phyloP scores from a whole-genome alignment of 2,888 invertebrate genomes.

The Dascillus cervinus region DNA sequence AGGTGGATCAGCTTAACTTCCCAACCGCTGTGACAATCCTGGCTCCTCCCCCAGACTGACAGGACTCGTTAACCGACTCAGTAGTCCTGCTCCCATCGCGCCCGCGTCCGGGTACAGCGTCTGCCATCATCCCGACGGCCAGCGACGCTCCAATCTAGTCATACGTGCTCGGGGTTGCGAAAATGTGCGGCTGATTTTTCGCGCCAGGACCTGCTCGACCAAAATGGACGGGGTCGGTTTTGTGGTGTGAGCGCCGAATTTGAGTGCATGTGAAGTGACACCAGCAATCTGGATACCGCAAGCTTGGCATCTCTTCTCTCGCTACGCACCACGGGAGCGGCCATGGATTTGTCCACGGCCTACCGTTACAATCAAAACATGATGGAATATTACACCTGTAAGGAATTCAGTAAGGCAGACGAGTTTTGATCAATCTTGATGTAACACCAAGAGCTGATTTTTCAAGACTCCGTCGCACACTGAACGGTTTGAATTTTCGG shows the following conservation, averaged over 20 bases:
- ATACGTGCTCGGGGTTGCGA: constrained; percentile 15
- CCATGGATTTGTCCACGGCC: constrained; percentile 88
- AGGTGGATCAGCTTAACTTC: constrained; percentile 36
- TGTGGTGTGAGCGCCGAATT: constrained; percentile 4
- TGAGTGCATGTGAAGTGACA: constrained; percentile 21
- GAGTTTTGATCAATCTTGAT: no score
- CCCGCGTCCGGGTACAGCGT: constrained; percentile 30
- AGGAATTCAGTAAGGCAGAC: no score
- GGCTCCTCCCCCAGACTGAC: constrained; percentile 35
- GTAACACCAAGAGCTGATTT: no score
- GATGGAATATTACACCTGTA: constrained; percentile 99
- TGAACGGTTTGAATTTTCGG: no score
- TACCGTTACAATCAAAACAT: constrained; percentile 95
- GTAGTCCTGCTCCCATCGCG: constrained; percentile 39
- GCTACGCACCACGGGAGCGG: constrained; percentile 57
- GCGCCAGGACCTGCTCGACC: background rate
- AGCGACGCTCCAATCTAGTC: constrained; percentile 30
- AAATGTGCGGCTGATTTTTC: background rate
- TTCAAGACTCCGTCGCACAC: no score
- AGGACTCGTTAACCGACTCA: constrained; percentile 39
- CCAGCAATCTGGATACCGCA: constrained; percentile 57
- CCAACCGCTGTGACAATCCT: constrained; percentile 43
- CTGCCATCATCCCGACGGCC: constrained; percentile 33
- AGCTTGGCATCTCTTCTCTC: constrained; percentile 61
- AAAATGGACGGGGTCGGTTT: background rate